Evolutionary conservation across 2,888 invertebrate species (phyloP), one percentile per base, ranked within the genome.

Genomic region (Trichopria drosophilae): DNA sequence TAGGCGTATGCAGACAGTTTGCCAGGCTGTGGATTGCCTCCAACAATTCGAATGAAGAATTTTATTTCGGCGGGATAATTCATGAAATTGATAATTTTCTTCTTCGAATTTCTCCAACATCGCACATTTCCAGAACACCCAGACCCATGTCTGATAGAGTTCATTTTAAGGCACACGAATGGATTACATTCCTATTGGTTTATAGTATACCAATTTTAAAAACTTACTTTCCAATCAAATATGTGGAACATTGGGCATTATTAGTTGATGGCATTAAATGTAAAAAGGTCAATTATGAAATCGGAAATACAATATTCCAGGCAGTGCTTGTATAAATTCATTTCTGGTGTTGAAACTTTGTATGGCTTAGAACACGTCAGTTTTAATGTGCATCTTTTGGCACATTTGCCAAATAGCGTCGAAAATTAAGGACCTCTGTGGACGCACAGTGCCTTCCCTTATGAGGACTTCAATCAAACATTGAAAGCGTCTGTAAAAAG

Each of bases 121-220:
- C 35, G 32, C 46, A 51, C n/a, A 34, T 43, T 7, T 44, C 47
- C 2, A 39, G 47, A 55, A 55, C 51, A 23, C 51, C 51, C 7
- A 12, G 44, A 34, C 40, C 34, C 43, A 47, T 55, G 40, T 37
- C 46, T 4, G 51, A 55, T 7, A 20, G 44, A 9, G 4, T 24
- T 7, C 34, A 51, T 29, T 55, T 39, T 50, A 55, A 55, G 13
- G 49, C 51, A 13, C 51, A 51, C 22, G 54, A 55, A 20, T 55
- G 47, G 54, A 31, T 47, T 12, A 42, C 18, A 20, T 55, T 50
- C 51, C 24, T 55, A n/a, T 13, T 47, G n/a, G 47, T 43, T 35
- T 51, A 55, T 39, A 53, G 49, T 53, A 10, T 55, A 22, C 51
- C 48, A 22, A 41, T 20, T 1, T 44, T 55, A 22, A 55, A 55